These are phyloP conservation scores for Musca vetustissima DNA, from an alignment of 1,140 invertebrate genomes.

Conservation along the genomic window DNA sequence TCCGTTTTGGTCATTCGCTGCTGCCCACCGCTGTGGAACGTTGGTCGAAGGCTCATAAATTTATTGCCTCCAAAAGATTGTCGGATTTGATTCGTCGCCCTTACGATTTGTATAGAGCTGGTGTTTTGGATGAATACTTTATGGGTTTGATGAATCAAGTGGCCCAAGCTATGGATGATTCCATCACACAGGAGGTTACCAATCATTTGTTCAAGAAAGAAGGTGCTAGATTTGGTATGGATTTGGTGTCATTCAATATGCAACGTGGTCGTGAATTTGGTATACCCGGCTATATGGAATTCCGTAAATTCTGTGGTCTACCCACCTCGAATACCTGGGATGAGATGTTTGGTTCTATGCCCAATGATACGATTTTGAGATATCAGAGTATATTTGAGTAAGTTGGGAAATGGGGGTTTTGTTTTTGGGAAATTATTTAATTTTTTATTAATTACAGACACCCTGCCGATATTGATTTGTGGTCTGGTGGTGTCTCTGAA, in stretches of 20 bases:
- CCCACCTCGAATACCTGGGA: conserved; percentile 79
- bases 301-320: conserved; percentile 87
- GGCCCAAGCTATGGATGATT: conserved; percentile 92
- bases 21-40: conserved; percentile 85
- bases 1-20: conserved; percentile 87
- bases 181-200: conserved; percentile 89
- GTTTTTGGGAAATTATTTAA: not conserved
- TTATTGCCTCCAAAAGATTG: conserved; percentile 87
- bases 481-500: conserved; percentile 92
- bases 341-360: conserved; percentile 84
- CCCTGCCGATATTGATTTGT: conserved; percentile 85
- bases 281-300: conserved; percentile 90
- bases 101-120: conserved; percentile 87
- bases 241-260: conserved; percentile 93
- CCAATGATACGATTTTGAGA: conserved; percentile 81
- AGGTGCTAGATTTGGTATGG: conserved; percentile 82
- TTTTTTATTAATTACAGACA: conserved; percentile 59
- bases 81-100: conserved; percentile 86
- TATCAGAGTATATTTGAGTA: conserved; percentile 76
- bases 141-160: conserved; percentile 94
- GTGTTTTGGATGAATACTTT: conserved; percentile 87
- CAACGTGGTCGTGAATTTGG: conserved; percentile 91
- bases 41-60: conserved; percentile 92
- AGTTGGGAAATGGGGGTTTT: conserved; percentile 38
- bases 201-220: conserved; percentile 90